These are phyloP conservation scores for Philaethria dido DNA, from an alignment of 2,888 invertebrate species.

Conservation along the genomic window DNA sequence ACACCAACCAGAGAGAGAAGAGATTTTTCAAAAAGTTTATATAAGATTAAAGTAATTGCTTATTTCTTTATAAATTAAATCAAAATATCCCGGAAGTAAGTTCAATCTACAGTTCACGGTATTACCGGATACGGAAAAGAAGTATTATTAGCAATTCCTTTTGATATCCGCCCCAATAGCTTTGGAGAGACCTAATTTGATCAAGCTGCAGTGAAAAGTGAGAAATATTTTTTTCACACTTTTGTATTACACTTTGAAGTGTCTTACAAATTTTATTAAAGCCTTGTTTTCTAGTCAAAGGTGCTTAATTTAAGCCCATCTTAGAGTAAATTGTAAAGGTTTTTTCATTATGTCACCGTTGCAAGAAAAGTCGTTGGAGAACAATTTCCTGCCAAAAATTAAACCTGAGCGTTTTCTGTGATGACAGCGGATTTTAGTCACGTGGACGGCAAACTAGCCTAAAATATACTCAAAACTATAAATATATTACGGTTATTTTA, in stretches of 20 bases:
- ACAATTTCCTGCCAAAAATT: slow-evolving; percentile 73
- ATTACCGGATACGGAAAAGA: slow-evolving; percentile 18
- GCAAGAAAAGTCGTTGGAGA: slow-evolving; percentile 63
- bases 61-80: slow-evolving; percentile 14
- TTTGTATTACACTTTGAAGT: slow-evolving; percentile 55
- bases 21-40: too few relatives aligned
- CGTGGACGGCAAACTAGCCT: neutral
- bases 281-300: slow-evolving; percentile 62
- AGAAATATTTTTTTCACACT: slow-evolving; percentile 24
- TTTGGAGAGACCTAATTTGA: slow-evolving; percentile 30
- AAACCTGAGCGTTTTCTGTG: slow-evolving; percentile 43
- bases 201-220: slow-evolving; percentile 31
- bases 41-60: neutral
- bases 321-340: slow-evolving; percentile 47
- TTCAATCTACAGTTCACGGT: slow-evolving; percentile 15
- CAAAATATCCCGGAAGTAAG: slow-evolving; percentile 16
- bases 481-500: neutral
- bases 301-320: slow-evolving; percentile 56
- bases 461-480: neutral
- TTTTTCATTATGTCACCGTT: slow-evolving; percentile 56
- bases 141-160: slow-evolving; percentile 29
- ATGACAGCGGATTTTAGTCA: slow-evolving; percentile 7
- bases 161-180: slow-evolving; percentile 31
- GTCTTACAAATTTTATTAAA: slow-evolving; percentile 59
- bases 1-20: too few relatives aligned